Base-by-base conservation (phyloP, 2,888 invertebrate species). In the Diaperis boleti region DNA sequence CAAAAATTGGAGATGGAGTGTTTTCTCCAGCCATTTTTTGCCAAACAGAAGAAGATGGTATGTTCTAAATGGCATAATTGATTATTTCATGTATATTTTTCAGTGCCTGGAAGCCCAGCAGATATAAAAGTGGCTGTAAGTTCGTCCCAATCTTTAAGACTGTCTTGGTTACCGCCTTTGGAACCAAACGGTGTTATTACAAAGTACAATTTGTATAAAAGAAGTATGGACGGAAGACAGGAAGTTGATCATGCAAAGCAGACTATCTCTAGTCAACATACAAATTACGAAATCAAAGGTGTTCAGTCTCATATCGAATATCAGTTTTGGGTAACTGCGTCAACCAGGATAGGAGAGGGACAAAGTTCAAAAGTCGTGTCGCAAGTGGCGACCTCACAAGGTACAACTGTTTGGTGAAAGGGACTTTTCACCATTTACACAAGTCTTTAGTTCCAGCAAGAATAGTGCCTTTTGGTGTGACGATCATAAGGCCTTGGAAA, bases 101-200 rank as follows among this genome's bases (percentile, higher is more conserved):
- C 77, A 91, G 93, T 90, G 42, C 93, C 94, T 6, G 92, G 90
- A 60, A 86, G 89, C 35, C 94, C 94, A 1, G 87, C 88, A 2
- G 91, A 91, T 72, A 89, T 94, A 66, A 94, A 93, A 81, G 92
- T 91, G 2, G 88, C 91, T 42, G 88, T 91, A 8, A 89, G 89
- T 70, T 89, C 91, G 1, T 85, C 89, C 1, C 89, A 90, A 75
- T 89, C 91, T 1, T 83, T 94, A 1, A 85, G 90, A 67, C 87
- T 94, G 10, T 90, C 92, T 0, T 94, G 94, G 94, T 81, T 90
- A 65, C 86, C 89, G 2, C 93, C 94, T 0, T 75, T 83, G 3
- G 89, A 90, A 67, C 88, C 90, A 0, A 94, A 94, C 76, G 94
- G 94, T 6, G 81, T 89, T 60, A 87, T 94, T 50, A 89, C 88